Conservation (phyloP, 2,888 invertebrate species). For the Philereme vetulata region DNA sequence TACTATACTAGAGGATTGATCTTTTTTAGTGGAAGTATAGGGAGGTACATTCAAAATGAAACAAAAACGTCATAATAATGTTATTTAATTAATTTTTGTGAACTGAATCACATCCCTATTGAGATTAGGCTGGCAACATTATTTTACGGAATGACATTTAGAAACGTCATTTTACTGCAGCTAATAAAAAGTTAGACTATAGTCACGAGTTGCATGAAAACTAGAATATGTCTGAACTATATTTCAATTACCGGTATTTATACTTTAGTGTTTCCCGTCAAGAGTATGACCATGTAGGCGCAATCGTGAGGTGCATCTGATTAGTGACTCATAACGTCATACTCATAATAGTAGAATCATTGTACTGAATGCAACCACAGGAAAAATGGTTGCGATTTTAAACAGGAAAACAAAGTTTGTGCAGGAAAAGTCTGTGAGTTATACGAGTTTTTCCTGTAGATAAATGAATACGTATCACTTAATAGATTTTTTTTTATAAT, state of each 20-base stretch:
- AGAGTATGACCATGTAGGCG: constrained; percentile 16
- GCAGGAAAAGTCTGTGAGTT: constrained; percentile 18
- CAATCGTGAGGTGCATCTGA: constrained; percentile 52
- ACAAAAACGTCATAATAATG: too few species aligned
- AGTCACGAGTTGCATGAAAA: constrained; percentile 4
- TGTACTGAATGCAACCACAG: constrained; percentile 27
- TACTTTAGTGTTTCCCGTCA: constrained; percentile 2
- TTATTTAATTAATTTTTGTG: too few species aligned
- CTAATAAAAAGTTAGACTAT: too few species aligned
- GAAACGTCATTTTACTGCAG: too few species aligned
- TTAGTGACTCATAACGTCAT: constrained; percentile 43
- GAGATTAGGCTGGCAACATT: too few species aligned
- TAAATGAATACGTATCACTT: background rate
- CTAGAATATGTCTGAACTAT: background rate
- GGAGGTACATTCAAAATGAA: too few species aligned
- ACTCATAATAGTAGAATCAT: constrained; percentile 11
- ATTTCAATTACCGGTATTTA: background rate
- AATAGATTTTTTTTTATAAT: too few species aligned
- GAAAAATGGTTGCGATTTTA: constrained; percentile 12
- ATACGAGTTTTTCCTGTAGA: background rate
- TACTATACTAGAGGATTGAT: too few species aligned
- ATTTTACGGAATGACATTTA: too few species aligned
- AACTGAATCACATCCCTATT: too few species aligned
- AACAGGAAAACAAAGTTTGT: constrained; percentile 27
- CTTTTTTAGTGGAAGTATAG: too few species aligned